A percentile compares a stretch with the other conserved stretches of the same genome.
Evolutionary conservation across 2,113 vertebrate genomes (phyloP).

Genomic region (Rynchops niger): DNA sequence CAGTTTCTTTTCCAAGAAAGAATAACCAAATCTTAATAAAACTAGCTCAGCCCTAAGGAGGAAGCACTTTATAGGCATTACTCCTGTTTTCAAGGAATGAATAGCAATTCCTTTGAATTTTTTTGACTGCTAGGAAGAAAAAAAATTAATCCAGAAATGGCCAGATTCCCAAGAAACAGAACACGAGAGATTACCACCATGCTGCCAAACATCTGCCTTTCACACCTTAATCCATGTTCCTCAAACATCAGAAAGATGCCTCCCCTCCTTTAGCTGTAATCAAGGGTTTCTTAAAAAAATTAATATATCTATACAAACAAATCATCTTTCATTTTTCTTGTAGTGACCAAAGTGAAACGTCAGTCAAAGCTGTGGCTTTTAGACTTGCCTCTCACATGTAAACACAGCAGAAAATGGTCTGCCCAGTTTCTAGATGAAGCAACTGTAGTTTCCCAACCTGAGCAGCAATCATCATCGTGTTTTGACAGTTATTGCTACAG

Average conservation of each 20-base stretch:
- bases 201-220: background rate
- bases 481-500: slow-evolving; percentile 10
- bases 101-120: background rate
- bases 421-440: background rate
- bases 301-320: background rate
- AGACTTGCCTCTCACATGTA: background rate
- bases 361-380: background rate
- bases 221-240: background rate
- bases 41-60: background rate
- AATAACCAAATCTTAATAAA: background rate
- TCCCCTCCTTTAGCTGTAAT: background rate
- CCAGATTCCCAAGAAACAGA: background rate
- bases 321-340: background rate
- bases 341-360: background rate
- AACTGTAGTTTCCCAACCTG: slow-evolving; percentile 27
- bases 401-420: background rate
- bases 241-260: background rate
- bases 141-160: background rate
- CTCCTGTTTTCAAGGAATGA: background rate
- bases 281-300: background rate
- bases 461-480: background rate
- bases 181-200: background rate
- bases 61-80: background rate
- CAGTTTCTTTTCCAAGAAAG: background rate
- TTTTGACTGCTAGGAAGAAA: background rate